Percentiles rank a stretch among this genome's conserved stretches.
These are phyloP conservation scores for Uropetala carovei DNA, from an alignment of 2,888 invertebrate species.

Conservation along the genomic window DNA sequence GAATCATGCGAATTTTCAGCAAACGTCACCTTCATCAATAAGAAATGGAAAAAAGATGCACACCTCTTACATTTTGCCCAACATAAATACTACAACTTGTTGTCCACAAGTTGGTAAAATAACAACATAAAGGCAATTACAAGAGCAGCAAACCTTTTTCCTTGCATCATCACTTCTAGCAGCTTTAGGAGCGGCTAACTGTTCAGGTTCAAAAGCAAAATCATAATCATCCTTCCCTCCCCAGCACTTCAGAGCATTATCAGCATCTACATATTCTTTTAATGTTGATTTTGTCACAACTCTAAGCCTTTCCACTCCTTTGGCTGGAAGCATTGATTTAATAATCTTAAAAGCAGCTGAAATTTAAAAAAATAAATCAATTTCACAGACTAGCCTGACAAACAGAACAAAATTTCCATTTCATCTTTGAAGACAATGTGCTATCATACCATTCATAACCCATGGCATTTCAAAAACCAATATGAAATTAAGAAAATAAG, in stretches of 20 bases:
- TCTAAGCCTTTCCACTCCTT: constrained; percentile 92
- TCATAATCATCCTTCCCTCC: constrained; percentile 87
- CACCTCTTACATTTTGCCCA: neutral
- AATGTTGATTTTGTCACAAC: constrained; percentile 87
- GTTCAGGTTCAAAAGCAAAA: constrained; percentile 84
- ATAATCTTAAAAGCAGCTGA: constrained; percentile 93
- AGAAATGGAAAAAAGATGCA: constrained; percentile 9
- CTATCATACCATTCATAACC: constrained; percentile 86
- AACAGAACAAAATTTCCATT: neutral
- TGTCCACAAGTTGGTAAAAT: neutral
- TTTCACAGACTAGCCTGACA: neutral
- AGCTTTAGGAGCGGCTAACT: constrained; percentile 72
- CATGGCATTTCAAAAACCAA: constrained; percentile 96
- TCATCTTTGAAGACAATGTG: neutral
- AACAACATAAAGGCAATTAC: neutral
- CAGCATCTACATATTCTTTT: constrained; percentile 84
- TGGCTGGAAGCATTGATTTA: constrained; percentile 90
- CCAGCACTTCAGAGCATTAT: constrained; percentile 87
- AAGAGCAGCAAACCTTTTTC: constrained; percentile 75
- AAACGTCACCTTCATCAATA: constrained; percentile 60
- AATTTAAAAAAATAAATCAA: constrained; percentile 69
- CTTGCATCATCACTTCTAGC: constrained; percentile 72
- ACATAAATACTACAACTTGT: neutral
- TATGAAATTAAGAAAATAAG: constrained; percentile 91
- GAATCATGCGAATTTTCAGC: constrained; percentile 53